A percentile compares a stretch with the other conserved stretches of the same genome.
Conservation (phyloP, 2,888 invertebrate species). For the Acanthoscelides obtectus region DNA sequence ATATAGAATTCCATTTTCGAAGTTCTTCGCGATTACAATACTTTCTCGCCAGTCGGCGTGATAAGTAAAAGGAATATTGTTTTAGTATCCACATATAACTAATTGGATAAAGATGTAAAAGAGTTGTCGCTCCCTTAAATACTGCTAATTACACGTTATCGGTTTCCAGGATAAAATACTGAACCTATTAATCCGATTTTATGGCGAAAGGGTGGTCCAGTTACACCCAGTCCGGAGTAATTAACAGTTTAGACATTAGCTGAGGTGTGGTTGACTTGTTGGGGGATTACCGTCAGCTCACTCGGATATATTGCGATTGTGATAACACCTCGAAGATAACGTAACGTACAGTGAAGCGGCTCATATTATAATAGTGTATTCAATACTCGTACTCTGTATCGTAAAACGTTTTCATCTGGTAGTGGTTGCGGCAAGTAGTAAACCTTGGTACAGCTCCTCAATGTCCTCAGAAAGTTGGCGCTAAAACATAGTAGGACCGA, state of each 20-base stretch:
- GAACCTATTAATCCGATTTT: not conserved
- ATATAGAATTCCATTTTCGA: too few relatives aligned
- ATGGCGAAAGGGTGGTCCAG: not conserved
- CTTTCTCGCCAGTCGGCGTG: too few relatives aligned
- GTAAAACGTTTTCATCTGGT: too few relatives aligned
- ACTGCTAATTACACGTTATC: not conserved
- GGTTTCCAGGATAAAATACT: not conserved
- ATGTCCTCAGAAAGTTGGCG: too few relatives aligned
- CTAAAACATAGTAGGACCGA: too few relatives aligned
- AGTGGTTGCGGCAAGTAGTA: too few relatives aligned
- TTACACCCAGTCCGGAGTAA: not conserved
- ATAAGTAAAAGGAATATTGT: too few relatives aligned
- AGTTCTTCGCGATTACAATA: too few relatives aligned
- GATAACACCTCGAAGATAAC: not conserved
- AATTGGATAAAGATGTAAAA: too few relatives aligned
- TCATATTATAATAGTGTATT: not conserved
- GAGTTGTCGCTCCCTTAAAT: not conserved
- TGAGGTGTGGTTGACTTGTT: conserved; percentile 6
- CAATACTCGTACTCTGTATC: not conserved
- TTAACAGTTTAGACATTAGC: not conserved
- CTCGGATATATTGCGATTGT: not conserved
- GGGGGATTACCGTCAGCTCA: not conserved
- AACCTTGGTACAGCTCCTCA: too few relatives aligned
- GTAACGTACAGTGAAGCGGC: not conserved
- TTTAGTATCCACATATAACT: too few relatives aligned